Evolutionary conservation across 1,140 invertebrate species (phyloP).

Genomic region (Lethocerus indicus): DNA sequence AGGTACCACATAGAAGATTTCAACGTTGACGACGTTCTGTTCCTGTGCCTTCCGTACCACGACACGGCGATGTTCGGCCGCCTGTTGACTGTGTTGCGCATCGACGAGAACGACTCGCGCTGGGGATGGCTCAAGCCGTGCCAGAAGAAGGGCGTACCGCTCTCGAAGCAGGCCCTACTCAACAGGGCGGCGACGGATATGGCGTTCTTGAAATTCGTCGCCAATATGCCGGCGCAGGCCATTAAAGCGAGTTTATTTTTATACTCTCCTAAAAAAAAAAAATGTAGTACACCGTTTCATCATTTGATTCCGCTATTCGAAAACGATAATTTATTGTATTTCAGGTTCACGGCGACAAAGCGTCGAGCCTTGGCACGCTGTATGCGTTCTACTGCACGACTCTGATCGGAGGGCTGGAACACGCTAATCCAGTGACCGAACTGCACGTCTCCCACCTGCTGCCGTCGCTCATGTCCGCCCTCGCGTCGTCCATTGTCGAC

Average conservation of each 20-base stretch:
- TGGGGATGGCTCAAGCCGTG: constrained; percentile 64
- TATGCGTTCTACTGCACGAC: constrained; percentile 63
- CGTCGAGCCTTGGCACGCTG: constrained; percentile 41
- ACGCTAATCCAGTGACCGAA: constrained; percentile 31
- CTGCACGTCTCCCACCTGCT: constrained; percentile 48
- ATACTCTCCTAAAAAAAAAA: not conserved
- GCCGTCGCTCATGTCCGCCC: constrained; percentile 44
- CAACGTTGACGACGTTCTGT: constrained; percentile 63
- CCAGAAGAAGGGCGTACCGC: constrained; percentile 51
- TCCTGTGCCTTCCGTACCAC: constrained; percentile 76
- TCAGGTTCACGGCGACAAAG: constrained; percentile 30
- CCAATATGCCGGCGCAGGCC: constrained; percentile 42
- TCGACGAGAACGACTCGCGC: constrained; percentile 36
- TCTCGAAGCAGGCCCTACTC: constrained; percentile 50
- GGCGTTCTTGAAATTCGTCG: constrained; percentile 55
- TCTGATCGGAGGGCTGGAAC: constrained; percentile 46
- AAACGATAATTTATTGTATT: constrained; percentile 4
- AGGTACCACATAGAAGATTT: constrained; percentile 77
- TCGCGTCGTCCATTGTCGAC: constrained; percentile 45
- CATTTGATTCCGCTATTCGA: no score
- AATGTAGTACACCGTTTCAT: no score
- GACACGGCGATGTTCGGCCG: constrained; percentile 76
- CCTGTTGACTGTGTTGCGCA: constrained; percentile 54
- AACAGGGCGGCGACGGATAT: constrained; percentile 50
- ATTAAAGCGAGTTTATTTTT: constrained; percentile 31